These are phyloP conservation scores for Dipodomys spectabilis DNA, from an alignment of 2,113 vertebrate genomes.

Conservation along the genomic window DNA sequence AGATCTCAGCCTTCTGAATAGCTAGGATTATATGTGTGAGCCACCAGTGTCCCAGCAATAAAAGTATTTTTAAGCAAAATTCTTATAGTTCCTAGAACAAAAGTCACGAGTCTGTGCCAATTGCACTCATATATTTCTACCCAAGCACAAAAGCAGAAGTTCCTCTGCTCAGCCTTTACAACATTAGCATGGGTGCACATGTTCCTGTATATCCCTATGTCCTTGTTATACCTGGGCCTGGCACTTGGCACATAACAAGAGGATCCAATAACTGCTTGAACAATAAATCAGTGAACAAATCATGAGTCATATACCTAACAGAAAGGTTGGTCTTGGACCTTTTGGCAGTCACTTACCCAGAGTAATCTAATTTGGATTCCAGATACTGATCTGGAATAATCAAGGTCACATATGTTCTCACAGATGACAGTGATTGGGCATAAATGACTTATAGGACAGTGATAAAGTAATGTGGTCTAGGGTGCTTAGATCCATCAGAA, in stretches of 20 bases:
- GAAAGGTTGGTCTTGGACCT: neutral
- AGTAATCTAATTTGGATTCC: neutral
- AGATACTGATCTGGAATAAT: neutral
- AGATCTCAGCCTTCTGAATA: no score
- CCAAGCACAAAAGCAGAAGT: neutral
- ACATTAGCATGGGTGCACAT: neutral
- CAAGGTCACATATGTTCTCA: neutral
- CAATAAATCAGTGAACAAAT: neutral
- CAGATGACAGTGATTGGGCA: no score
- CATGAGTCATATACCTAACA: neutral
- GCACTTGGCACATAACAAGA: neutral
- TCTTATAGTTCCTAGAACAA: neutral
- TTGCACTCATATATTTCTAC: fast-evolving
- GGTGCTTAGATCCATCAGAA: neutral
- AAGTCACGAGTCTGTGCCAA: neutral
- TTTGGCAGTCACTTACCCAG: neutral
- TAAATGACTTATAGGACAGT: no score
- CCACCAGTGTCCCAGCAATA: no score
- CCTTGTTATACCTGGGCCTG: neutral
- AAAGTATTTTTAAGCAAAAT: neutral
- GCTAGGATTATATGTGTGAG: no score
- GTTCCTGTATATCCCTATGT: neutral
- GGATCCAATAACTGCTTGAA: neutral
- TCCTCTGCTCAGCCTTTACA: neutral
- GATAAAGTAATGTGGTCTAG: no score